A percentile compares a stretch with the other conserved stretches of the same genome.
These are phyloP conservation scores for Mellilla xanthometata DNA, from an alignment of 2,888 invertebrate genomes.

Conservation along the genomic window DNA sequence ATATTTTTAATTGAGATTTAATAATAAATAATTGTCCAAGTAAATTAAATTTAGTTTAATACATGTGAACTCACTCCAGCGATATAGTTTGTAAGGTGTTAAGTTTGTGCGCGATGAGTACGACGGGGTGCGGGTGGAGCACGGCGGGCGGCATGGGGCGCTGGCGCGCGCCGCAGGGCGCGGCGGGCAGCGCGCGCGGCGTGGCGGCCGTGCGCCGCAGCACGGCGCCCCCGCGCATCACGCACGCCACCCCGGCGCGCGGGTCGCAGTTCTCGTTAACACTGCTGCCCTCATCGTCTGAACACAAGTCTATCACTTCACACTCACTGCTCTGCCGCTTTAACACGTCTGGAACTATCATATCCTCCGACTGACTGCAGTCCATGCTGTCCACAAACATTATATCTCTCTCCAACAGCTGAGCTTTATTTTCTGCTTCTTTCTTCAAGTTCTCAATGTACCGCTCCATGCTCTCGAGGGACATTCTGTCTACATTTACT, in stretches of 20 bases:
- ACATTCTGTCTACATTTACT: conserved; percentile 70
- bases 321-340: conserved; percentile 61
- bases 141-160: conserved; percentile 59
- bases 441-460: conserved; percentile 58
- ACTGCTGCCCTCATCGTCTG: conserved; percentile 83
- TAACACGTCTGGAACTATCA: conserved; percentile 55
- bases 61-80: conserved; percentile 64
- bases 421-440: conserved; percentile 48
- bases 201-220: conserved; percentile 65
- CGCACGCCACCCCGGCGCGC: conserved; percentile 63
- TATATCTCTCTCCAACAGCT: conserved; percentile 59
- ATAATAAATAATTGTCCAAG: conserved; percentile 67
- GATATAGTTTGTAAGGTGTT: conserved; percentile 77
- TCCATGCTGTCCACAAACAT: conserved; percentile 70
- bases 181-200: conserved; percentile 62
- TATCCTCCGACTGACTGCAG: conserved; percentile 54
- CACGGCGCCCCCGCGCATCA: conserved; percentile 67
- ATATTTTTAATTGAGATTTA: conserved; percentile 60
- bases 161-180: conserved; percentile 73
- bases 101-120: conserved; percentile 68
- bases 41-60: conserved; percentile 56
- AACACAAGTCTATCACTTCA: conserved; percentile 86
- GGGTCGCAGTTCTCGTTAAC: conserved; percentile 75
- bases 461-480: conserved; percentile 63
- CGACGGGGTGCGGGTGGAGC: conserved; percentile 72